Evolutionary conservation across 2,797 vertebrate species (phyloP).

Genomic region (Manis pentadactyla): DNA sequence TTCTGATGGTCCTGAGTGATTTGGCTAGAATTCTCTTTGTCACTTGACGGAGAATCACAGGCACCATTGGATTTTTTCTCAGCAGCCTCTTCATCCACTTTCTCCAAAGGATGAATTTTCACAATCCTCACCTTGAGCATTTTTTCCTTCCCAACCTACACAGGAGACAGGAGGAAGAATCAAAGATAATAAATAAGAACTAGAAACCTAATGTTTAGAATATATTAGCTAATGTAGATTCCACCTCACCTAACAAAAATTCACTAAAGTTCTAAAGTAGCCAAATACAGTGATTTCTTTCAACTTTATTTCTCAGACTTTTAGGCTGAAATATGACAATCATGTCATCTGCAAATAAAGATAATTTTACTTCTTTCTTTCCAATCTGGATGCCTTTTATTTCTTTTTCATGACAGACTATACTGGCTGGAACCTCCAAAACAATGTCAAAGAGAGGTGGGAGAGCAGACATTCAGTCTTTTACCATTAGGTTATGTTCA

Average conservation of each 20-base stretch:
- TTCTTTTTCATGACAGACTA: background rate
- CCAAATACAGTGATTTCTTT: background rate
- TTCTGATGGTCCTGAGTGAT: conserved; percentile 91
- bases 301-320: conserved; percentile 42
- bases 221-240: background rate
- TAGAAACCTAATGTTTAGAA: background rate
- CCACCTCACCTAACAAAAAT: conserved; percentile 2
- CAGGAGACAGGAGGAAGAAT: background rate
- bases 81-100: conserved; percentile 88
- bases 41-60: conserved; percentile 98
- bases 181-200: conserved; percentile 27
- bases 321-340: background rate
- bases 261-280: background rate
- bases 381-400: background rate
- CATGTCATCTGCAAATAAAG: background rate
- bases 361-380: background rate
- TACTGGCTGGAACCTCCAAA: background rate
- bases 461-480: background rate
- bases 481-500: background rate
- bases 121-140: conserved; percentile 92
- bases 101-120: conserved; percentile 95
- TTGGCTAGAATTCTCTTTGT: conserved; percentile 97
- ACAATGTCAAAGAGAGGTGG: background rate
- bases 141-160: conserved; percentile 96
- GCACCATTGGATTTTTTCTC: conserved; percentile 96